These are phyloP conservation scores for Agriopis aurantiaria DNA, from an alignment of 2,888 invertebrate genomes.

Conservation along the genomic window DNA sequence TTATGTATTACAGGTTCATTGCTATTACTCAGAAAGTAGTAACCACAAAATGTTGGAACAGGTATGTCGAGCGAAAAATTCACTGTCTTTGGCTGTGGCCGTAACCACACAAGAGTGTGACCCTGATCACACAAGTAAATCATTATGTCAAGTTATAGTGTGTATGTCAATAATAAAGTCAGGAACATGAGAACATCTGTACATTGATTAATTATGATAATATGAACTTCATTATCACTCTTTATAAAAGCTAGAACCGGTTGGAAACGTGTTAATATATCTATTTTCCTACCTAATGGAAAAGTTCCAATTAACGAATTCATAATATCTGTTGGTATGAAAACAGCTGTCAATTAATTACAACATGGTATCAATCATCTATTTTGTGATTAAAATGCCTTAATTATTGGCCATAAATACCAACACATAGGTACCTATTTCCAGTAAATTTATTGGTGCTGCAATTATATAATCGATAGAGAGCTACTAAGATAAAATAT, in stretches of 20 bases:
- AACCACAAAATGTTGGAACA: no score
- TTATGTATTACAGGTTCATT: no score
- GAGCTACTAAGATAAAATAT: no score
- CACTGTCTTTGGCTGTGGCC: no score
- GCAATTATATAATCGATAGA: no score
- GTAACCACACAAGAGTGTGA: no score
- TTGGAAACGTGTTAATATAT: conserved; percentile 1
- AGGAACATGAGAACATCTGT: not conserved
- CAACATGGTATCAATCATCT: conserved; percentile 5
- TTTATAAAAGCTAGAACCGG: conserved; percentile 12
- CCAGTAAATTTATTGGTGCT: not conserved
- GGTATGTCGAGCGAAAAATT: no score
- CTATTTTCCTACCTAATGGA: conserved; percentile 11
- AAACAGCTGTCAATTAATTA: conserved; percentile 20
- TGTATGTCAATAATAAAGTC: not conserved
- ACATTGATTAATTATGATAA: conserved; percentile 3
- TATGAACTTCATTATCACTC: not conserved
- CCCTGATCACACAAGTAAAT: no score
- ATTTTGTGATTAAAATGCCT: conserved; percentile 5
- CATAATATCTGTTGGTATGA: conserved; percentile 2
- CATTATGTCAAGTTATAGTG: no score
- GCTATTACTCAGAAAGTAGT: no score
- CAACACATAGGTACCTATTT: not conserved
- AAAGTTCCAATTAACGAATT: conserved; percentile 18
- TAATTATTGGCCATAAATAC: conserved; percentile 5